Evolutionary conservation across 1,140 invertebrate species (phyloP), one percentile per base, ranked within the genome.

Genomic region (Centruroides vittatus): DNA sequence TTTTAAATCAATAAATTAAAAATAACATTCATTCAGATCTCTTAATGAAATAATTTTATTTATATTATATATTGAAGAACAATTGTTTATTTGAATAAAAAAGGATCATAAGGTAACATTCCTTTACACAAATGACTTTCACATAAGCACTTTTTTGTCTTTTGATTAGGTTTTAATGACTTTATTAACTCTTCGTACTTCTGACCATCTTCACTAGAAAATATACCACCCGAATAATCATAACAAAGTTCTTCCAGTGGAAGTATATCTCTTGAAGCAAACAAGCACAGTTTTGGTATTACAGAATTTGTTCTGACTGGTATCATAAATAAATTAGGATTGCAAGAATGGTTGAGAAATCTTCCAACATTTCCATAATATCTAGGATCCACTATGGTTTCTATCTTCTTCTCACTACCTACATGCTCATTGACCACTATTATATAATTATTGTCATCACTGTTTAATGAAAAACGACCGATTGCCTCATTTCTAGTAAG

Each of bases 301-400:
- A 65, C 59, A 51, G 51, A 61, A 47, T 60, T 48, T 11, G 57
- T 50, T 9, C 64, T 48, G 49, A 65, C 35, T 36, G 64, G 60
- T 13, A 95, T 87, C 1, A 92, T 87, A 63, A 88, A 78, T 53
- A 95, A 75, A 79, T 94, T 96, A 4, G 93, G 89, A 49, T 83
- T 81, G 73, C 93, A 97, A 56, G 86, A 86, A 76, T 97, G 93
- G 79, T 97, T 98, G 65, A 96, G 89, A 74, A 96, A 97, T 7
- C 93, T 81, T 57, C 88, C 85, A 55, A 95, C 81, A 75, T 95
- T 95, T 61, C 93, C 92, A 73, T 86, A 92, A 55, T 79, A 79
- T 62, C 58, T 63, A 13, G 65, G 59, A 60, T 66, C 65, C 51
- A 66, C 60, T 8, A 65, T 62, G 4, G 64, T 65, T 4, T 47